Evolutionary conservation across 2,888 invertebrate genomes (phyloP), one percentile per base, ranked within the genome.

Genomic region (Nemapogon koenigi): DNA sequence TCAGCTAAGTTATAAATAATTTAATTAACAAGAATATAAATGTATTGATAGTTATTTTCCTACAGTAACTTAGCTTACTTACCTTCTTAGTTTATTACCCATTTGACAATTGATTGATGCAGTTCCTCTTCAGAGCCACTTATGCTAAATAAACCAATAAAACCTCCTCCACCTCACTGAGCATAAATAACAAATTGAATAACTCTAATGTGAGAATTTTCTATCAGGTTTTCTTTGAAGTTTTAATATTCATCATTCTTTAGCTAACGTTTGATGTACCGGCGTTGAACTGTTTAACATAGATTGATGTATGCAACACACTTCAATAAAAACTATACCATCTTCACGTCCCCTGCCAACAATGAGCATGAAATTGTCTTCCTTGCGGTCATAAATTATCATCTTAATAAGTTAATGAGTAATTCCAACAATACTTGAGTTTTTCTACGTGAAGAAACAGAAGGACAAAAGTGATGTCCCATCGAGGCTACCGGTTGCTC

Each of bases 351-450:
- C 45, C 22, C 46, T 51, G 46, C 51, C 50, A 51, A 53, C 49
- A 50, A 52, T 51, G 49, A 60, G 59, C 65, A 65, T 65, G 61
- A 67, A 73, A 72, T 73, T 65, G 63, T 64, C 59, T 58, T 57
- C 52, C 52, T 53, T 48, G 55, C 53, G 53, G 59, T 60, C 61
- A 73, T 76, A 73, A 67, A 76, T 76, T 73, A 75, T 65, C 69
- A 73, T 75, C 67, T 64, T 73, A 73, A 75, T 73, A 71, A 72
- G 70, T 68, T 69, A 75, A 75, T 75, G 71, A 71, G 65, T 70
- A 64, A 70, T 68, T 68, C 65, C 59, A 59, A 54, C 62, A 66
- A 71, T 70, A 62, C 62, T 59, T 65, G 50, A 50, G 61, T 76
- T 78, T 75, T 75, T 76, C n/a, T n/a, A n/a, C n/a, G n/a, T n/a